Evolutionary conservation across 2,888 invertebrate genomes (phyloP).

Genomic region (Oconnorella tubifera): DNA sequence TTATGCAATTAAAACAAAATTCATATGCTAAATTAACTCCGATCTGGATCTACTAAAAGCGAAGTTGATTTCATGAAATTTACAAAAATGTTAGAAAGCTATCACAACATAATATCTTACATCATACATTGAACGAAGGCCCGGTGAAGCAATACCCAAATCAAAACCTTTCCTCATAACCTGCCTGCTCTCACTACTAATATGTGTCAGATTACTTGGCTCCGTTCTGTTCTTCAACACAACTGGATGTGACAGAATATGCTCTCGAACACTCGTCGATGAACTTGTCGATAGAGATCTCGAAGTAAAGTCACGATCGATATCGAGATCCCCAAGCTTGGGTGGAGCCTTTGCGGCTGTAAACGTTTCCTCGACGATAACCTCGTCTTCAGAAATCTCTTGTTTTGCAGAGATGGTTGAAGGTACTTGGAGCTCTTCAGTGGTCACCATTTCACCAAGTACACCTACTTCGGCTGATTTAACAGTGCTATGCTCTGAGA

Average conservation of each 20-base stretch:
- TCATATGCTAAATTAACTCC: too few relatives aligned
- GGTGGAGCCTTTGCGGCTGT: neutral
- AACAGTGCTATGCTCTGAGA: too few relatives aligned
- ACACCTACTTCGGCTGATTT: too few relatives aligned
- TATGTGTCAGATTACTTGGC: conserved; percentile 20
- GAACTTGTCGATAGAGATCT: neutral
- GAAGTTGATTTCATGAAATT: too few relatives aligned
- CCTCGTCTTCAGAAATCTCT: neutral
- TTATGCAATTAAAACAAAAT: too few relatives aligned
- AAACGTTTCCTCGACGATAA: neutral
- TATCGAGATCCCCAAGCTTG: conserved; percentile 9
- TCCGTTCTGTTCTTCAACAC: conserved; percentile 27
- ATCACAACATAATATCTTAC: conserved; percentile 40
- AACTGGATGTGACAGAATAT: conserved; percentile 22
- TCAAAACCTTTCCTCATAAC: conserved; percentile 48
- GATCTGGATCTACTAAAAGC: too few relatives aligned
- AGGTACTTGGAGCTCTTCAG: too few relatives aligned
- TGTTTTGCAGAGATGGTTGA: neutral
- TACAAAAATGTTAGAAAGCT: too few relatives aligned
- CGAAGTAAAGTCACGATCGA: conserved; percentile 11
- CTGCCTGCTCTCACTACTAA: conserved; percentile 46
- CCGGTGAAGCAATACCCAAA: conserved; percentile 43
- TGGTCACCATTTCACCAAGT: too few relatives aligned
- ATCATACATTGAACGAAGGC: conserved; percentile 48
- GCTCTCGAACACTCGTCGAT: conserved; percentile 14